Conservation (phyloP, 2,888 invertebrate genomes). For the Danaus chrysippus region DNA sequence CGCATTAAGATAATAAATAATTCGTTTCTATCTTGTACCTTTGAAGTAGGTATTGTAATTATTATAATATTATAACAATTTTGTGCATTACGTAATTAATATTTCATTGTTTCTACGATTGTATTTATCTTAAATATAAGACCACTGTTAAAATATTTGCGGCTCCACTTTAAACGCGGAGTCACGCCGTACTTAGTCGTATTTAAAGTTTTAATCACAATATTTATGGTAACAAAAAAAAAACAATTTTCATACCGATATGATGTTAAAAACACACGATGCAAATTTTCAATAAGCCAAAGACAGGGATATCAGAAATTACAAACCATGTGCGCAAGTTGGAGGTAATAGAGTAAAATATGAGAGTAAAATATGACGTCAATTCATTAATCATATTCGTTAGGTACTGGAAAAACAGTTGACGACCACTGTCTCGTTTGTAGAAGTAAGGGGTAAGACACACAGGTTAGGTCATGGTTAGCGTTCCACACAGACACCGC, state of each 20-base stretch:
- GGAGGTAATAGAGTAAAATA: conserved; percentile 75
- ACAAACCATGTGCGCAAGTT: conserved; percentile 75
- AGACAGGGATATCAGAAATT: conserved; percentile 72
- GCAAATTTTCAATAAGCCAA: conserved; percentile 72
- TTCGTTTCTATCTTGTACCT: conserved; percentile 77
- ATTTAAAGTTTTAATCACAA: conserved; percentile 71
- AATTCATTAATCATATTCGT: conserved; percentile 78
- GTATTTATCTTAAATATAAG: conserved; percentile 76
- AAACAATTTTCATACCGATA: conserved; percentile 55
- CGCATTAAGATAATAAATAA: conserved; percentile 70
- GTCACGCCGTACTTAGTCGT: conserved; percentile 73
- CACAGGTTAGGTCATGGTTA: conserved; percentile 38
- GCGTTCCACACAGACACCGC: conserved; percentile 19
- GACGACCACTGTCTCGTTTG: conserved; percentile 67
- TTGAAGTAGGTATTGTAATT: conserved; percentile 78
- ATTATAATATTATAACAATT: conserved; percentile 70
- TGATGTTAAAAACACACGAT: conserved; percentile 56
- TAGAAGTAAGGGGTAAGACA: conserved; percentile 45
- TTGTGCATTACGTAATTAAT: conserved; percentile 78
- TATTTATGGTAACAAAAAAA: conserved; percentile 57
- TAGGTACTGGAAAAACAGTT: conserved; percentile 67
- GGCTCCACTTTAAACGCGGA: conserved; percentile 60
- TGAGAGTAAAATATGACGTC: conserved; percentile 76
- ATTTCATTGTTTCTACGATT: conserved; percentile 78
- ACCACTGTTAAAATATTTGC: conserved; percentile 69